Percentiles rank a stretch among this genome's conserved stretches.
phyloP scores from a whole-genome alignment of 2,113 vertebrate species.

The Neodon shergylaensis region DNA sequence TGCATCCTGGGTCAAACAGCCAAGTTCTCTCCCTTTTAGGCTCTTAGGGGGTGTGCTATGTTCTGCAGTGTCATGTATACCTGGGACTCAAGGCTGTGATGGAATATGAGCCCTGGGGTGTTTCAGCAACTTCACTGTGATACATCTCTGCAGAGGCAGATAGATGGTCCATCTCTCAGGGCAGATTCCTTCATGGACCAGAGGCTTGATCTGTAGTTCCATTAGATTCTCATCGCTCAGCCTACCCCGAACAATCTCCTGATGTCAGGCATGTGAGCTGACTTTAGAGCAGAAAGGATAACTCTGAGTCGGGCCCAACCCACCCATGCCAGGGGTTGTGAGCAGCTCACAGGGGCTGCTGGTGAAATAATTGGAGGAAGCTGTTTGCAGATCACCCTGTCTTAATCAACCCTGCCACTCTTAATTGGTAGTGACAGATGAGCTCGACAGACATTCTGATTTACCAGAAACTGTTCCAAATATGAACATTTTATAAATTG shows the following conservation, averaged over 20 bases:
- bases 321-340: not conserved
- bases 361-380: not conserved
- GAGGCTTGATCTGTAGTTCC: not conserved
- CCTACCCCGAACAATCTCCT: not conserved
- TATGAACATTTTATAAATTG: not conserved
- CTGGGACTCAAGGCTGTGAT: not conserved
- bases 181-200: not conserved
- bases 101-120: not conserved
- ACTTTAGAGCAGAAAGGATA: not conserved
- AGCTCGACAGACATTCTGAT: not conserved
- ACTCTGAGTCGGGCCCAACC: not conserved
- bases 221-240: not conserved
- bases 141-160: fast-evolving
- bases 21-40: not conserved
- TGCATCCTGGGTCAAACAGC: not conserved
- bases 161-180: not conserved
- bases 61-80: fast-evolving
- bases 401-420: not conserved
- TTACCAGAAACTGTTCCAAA: not conserved
- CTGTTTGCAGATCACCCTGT: not conserved
- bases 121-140: fast-evolving
- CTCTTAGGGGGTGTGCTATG: fast-evolving
- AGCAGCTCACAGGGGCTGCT: not conserved
- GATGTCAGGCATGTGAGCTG: not conserved
- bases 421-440: constrained; percentile 19